Evolutionary conservation across 2,888 invertebrate genomes (phyloP).

Genomic region (Microctonus aethiopoides): DNA sequence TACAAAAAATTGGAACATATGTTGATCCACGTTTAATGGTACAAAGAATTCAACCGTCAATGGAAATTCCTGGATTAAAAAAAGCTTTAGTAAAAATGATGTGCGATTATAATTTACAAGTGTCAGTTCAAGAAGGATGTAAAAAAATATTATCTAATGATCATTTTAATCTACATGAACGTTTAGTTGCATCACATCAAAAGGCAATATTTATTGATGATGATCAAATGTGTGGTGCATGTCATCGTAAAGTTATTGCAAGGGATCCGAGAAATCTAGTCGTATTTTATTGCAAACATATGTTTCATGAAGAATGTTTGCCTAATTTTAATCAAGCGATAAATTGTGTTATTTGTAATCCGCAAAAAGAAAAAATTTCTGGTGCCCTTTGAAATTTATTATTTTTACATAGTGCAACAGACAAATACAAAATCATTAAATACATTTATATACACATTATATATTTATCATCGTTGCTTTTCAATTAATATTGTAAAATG

Average conservation of each 20-base stretch:
- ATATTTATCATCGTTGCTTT: background rate
- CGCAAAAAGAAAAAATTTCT: slow-evolving; percentile 57
- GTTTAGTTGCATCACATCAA: slow-evolving; percentile 81
- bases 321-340: slow-evolving; percentile 69
- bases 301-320: slow-evolving; percentile 88
- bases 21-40: slow-evolving; percentile 92
- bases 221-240: slow-evolving; percentile 82
- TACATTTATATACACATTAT: background rate
- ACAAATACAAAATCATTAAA: background rate
- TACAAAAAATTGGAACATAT: slow-evolving; percentile 83
- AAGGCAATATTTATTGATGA: slow-evolving; percentile 79
- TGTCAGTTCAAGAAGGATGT: slow-evolving; percentile 90
- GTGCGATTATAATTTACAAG: slow-evolving; percentile 93
- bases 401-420: background rate
- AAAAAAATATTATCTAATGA: slow-evolving; percentile 90
- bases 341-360: slow-evolving; percentile 71
- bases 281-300: slow-evolving; percentile 89
- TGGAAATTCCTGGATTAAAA: slow-evolving; percentile 89
- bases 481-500: too few relatives aligned
- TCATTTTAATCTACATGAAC: slow-evolving; percentile 88
- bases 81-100: slow-evolving; percentile 94
- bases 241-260: slow-evolving; percentile 80
- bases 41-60: slow-evolving; percentile 83
- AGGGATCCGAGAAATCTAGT: slow-evolving; percentile 81
- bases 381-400: slow-evolving; percentile 47